These are phyloP conservation scores for Leptopilina boulardi DNA, from an alignment of 1,140 invertebrate species.

Conservation along the genomic window DNA sequence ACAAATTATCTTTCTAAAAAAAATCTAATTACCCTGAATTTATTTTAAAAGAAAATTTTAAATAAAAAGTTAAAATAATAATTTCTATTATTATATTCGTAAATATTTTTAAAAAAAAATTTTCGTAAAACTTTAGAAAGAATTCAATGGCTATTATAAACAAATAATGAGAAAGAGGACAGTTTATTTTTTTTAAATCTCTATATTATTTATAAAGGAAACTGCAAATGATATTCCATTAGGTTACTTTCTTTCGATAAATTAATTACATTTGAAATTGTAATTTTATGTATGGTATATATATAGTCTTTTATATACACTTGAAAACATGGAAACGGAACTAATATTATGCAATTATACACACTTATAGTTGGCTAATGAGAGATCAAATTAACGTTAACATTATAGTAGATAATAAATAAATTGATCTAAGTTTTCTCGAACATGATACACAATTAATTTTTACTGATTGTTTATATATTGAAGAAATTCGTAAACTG, in stretches of 20 bases:
- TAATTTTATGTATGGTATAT: background rate
- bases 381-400: conserved; percentile 22
- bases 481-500: too few species aligned
- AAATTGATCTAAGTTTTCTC: background rate
- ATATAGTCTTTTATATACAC: conserved; percentile 3
- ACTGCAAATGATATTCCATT: conserved; percentile 14
- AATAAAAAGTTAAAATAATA: too few species aligned
- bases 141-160: background rate
- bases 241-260: background rate
- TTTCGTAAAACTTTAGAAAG: too few species aligned
- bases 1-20: too few species aligned
- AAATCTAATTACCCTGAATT: too few species aligned
- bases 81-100: too few species aligned
- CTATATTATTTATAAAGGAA: background rate
- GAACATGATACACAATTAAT: background rate
- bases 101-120: too few species aligned
- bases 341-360: conserved; percentile 29
- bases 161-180: background rate
- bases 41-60: too few species aligned
- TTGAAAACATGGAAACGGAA: conserved; percentile 5
- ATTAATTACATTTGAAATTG: conserved; percentile 9
- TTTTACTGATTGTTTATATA: too few species aligned
- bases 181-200: background rate
- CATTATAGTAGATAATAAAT: conserved; percentile 1
- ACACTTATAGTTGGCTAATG: background rate